phyloP scores from a whole-genome alignment of 2,888 invertebrate genomes.

The Ptychoptera albimana region DNA sequence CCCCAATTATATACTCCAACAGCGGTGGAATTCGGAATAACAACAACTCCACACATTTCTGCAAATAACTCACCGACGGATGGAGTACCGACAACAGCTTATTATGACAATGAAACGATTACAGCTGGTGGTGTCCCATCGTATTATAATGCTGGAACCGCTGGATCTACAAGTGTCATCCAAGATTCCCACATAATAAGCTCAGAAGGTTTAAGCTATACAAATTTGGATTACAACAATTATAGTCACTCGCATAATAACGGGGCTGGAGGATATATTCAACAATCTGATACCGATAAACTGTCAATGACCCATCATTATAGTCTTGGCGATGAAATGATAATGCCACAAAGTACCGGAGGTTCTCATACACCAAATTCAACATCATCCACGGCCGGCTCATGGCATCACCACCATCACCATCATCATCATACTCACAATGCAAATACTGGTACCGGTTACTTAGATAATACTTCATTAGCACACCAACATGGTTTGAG shows the following conservation, averaged over 20 bases:
- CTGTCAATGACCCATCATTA: conserved; percentile 42
- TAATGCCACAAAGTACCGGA: background rate
- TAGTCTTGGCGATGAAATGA: conserved; percentile 13
- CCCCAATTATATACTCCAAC: conserved; percentile 30
- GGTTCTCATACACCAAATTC: conserved; percentile 14
- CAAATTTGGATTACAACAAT: conserved; percentile 66
- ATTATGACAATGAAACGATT: conserved; percentile 20
- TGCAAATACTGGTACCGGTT: conserved; percentile 10
- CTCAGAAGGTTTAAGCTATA: conserved; percentile 76
- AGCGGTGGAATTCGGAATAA: conserved; percentile 30
- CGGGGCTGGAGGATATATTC: conserved; percentile 16
- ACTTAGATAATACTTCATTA: conserved; percentile 10
- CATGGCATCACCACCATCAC: conserved; percentile 21
- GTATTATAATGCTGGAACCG: conserved; percentile 22
- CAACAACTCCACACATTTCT: conserved; percentile 24
- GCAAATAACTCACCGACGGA: conserved; percentile 27
- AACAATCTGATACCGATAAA: conserved; percentile 31
- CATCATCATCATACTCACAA: conserved; percentile 21
- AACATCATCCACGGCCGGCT: conserved; percentile 20
- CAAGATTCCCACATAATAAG: conserved; percentile 52
- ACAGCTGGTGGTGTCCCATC: conserved; percentile 23
- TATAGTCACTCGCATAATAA: conserved; percentile 36
- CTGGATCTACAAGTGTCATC: conserved; percentile 15
- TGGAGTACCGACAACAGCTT: conserved; percentile 11
- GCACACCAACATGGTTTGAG: conserved; percentile 12